Conservation (phyloP, 2,797 vertebrate genomes). For the Champsocephalus esox region DNA sequence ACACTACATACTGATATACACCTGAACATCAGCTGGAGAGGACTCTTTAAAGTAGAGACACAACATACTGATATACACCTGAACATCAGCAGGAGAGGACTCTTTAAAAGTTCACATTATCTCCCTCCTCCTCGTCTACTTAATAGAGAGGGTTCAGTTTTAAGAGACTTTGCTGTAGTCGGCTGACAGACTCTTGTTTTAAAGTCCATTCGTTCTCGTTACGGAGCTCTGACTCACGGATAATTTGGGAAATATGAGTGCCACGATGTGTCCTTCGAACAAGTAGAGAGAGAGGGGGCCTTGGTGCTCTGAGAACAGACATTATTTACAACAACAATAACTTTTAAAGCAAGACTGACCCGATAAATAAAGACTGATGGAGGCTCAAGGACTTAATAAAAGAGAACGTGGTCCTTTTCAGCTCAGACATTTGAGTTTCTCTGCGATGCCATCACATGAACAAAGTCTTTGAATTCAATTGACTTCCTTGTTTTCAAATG, state of each 20-base stretch:
- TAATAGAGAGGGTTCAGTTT: too few species aligned
- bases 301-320: background rate
- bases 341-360: slow-evolving; percentile 5
- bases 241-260: background rate
- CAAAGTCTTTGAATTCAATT: background rate
- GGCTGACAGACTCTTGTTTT: background rate
- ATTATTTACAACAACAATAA: slow-evolving; percentile 1
- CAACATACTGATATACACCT: too few species aligned
- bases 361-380: background rate
- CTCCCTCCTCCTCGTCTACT: background rate
- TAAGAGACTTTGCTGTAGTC: background rate
- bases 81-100: too few species aligned
- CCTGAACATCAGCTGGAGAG: too few species aligned
- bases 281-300: background rate
- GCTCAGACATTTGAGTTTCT: background rate
- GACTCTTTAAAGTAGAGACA: too few species aligned
- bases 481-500: background rate
- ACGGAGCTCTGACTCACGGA: too few species aligned
- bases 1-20: too few species aligned
- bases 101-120: too few species aligned
- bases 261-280: slow-evolving; percentile 17
- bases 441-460: background rate
- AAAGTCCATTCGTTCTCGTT: background rate
- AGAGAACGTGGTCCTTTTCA: background rate
- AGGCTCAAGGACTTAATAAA: slow-evolving; percentile 2